Evolutionary conservation across 1,140 invertebrate genomes (phyloP).

Genomic region (Trachymyrmex septentrionalis): DNA sequence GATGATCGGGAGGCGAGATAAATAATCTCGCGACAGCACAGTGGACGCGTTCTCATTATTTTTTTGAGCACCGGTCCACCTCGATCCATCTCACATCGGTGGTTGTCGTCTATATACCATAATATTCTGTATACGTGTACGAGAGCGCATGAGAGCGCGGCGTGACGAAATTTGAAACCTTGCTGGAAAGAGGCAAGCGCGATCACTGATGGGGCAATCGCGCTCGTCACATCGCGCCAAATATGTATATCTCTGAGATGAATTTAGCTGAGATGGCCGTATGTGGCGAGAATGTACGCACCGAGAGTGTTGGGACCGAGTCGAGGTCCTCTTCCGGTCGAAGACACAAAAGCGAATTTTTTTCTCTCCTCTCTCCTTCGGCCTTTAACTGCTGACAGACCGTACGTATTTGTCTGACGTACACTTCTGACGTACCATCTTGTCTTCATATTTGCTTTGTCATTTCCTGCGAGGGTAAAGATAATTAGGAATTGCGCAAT

Average conservation of each 20-base stretch:
- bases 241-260: constrained; percentile 60
- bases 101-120: neutral
- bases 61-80: constrained; percentile 53
- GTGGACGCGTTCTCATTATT: constrained; percentile 26
- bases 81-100: constrained; percentile 13
- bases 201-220: neutral
- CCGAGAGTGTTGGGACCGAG: neutral
- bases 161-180: constrained; percentile 59
- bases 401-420: constrained; percentile 4
- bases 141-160: neutral
- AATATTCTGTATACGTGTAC: neutral
- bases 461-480: constrained; percentile 1
- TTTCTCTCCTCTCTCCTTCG: neutral
- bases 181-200: constrained; percentile 19
- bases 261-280: constrained; percentile 28
- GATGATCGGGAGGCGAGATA: constrained; percentile 31
- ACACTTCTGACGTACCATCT: neutral
- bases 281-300: constrained; percentile 22
- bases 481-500: constrained; percentile 25
- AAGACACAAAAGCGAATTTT: constrained; percentile 34
- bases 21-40: constrained; percentile 30
- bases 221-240: constrained; percentile 34
- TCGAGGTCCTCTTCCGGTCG: constrained; percentile 51
- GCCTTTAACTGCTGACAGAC: constrained; percentile 15
- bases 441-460: constrained; percentile 36